Evolutionary conservation across 2,797 vertebrate species (phyloP).

Genomic region (Pangasius djambal): DNA sequence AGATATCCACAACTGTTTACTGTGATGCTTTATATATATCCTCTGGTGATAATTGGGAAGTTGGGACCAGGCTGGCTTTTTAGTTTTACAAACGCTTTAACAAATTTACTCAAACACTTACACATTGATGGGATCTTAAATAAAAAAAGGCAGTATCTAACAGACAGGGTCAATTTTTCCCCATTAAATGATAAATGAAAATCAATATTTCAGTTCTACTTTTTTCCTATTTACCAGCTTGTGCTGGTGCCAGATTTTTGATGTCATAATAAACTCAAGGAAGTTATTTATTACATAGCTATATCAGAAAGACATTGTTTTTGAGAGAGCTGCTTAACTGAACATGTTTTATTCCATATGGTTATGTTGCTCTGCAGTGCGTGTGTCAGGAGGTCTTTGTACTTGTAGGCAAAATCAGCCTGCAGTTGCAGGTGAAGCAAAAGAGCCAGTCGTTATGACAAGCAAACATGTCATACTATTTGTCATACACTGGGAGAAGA

Average conservation of each 20-base stretch:
- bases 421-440: conserved; percentile 42
- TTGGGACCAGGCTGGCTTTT: neutral
- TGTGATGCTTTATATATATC: neutral
- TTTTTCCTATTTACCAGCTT: neutral
- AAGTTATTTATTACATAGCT: neutral
- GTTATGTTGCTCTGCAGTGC: neutral
- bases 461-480: conserved; percentile 60
- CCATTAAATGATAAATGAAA: neutral
- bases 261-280: neutral
- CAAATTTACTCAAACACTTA: neutral
- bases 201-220: neutral
- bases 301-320: neutral
- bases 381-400: conserved; percentile 36
- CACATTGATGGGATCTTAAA: neutral
- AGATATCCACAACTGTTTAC: neutral
- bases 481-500: conserved; percentile 58
- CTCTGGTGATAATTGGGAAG: neutral
- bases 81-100: neutral
- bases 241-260: neutral
- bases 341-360: conserved; percentile 27
- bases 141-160: neutral
- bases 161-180: neutral
- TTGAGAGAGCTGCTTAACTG: neutral
- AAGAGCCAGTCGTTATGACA: conserved; percentile 55
- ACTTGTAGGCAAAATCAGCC: conserved; percentile 40